A percentile compares a stretch with the other conserved stretches of the same genome.
Conservation (phyloP, 2,113 vertebrate genomes). For the Callionymus lyra region DNA sequence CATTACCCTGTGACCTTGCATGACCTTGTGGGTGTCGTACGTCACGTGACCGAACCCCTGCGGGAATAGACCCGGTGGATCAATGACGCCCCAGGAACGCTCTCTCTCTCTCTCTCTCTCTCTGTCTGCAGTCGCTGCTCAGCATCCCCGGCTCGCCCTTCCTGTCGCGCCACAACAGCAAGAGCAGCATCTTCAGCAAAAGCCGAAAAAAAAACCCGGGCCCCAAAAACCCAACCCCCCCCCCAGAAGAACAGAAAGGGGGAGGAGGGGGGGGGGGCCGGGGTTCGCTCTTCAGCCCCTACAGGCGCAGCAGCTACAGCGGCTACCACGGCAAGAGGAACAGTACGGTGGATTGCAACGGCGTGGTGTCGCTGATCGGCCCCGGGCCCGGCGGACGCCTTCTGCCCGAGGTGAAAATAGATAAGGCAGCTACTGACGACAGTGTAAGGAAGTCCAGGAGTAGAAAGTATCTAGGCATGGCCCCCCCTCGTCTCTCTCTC, state of each 20-base stretch:
- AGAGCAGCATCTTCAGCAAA: constrained; percentile 96
- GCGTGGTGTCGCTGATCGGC: constrained; percentile 94
- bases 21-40: too few species aligned
- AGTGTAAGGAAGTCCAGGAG: constrained; percentile 77
- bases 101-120: background rate
- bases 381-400: constrained; percentile 86
- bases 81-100: too few species aligned
- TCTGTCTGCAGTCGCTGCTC: constrained; percentile 78
- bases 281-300: constrained; percentile 91
- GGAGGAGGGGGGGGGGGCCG: constrained; percentile 89
- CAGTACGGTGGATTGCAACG: constrained; percentile 98
- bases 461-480: constrained; percentile 80
- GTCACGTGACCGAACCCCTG: too few species aligned
- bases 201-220: constrained; percentile 80
- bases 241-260: constrained; percentile 97
- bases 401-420: constrained; percentile 97
- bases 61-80: too few species aligned
- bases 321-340: constrained; percentile 91
- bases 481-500: constrained; percentile 32
- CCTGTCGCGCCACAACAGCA: constrained; percentile 96
- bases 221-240: constrained; percentile 91
- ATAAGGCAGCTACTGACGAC: constrained; percentile 82
- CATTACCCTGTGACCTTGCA: too few species aligned
- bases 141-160: constrained; percentile 95
- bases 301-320: constrained; percentile 87